These are phyloP conservation scores for Lordiphosa stackelbergi DNA, from an alignment of 1,140 invertebrate species.

Conservation along the genomic window DNA sequence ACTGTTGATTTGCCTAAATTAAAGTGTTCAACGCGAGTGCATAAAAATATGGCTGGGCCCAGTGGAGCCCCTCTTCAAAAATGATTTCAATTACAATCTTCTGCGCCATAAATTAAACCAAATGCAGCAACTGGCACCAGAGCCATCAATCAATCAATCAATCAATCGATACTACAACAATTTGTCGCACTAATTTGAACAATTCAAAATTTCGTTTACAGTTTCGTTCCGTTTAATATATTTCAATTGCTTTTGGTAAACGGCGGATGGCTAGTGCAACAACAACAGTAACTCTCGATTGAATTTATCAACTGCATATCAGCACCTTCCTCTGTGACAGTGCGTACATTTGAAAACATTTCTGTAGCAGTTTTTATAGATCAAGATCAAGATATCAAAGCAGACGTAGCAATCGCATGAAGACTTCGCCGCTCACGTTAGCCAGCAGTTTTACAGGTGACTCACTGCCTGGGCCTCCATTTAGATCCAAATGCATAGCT, in stretches of 20 bases:
- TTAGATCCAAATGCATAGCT: no score
- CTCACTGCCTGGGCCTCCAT: no score
- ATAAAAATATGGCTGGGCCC: constrained; percentile 1
- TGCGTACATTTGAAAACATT: no score
- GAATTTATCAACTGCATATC: no score
- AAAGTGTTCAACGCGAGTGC: constrained; percentile 12
- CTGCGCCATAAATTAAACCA: constrained; percentile 32
- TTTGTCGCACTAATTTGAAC: constrained; percentile 40
- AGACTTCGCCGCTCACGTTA: no score
- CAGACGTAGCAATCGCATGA: no score
- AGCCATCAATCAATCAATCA: constrained; percentile 39
- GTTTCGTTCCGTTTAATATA: constrained; percentile 15
- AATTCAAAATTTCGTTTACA: constrained; percentile 18
- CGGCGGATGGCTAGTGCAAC: no score
- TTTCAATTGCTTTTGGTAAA: neutral
- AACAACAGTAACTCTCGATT: no score
- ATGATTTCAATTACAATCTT: constrained; percentile 38
- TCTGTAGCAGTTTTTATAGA: no score
- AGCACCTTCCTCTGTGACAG: no score
- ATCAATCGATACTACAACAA: constrained; percentile 15
- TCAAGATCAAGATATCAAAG: no score
- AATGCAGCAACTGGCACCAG: constrained; percentile 3
- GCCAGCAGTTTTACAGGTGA: no score
- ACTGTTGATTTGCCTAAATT: constrained; percentile 36
- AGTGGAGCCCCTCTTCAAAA: constrained; percentile 2